Evolutionary conservation across 1,140 invertebrate genomes (phyloP), one percentile per base, ranked within the genome.

Genomic region (Lepidurus apus): DNA sequence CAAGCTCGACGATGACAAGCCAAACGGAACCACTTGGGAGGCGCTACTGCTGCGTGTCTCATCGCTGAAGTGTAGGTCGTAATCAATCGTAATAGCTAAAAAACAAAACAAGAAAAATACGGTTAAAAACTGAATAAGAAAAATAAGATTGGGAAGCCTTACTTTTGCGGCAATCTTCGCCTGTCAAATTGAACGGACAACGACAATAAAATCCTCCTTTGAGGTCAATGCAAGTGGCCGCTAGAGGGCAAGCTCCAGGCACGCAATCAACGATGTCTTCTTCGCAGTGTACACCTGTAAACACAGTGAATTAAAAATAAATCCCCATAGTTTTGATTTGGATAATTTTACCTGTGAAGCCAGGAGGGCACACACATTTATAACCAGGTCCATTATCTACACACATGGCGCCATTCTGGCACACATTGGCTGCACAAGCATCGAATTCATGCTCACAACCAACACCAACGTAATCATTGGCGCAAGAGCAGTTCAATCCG

Each of bases 131-230:
- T 74, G 34, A n/a, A 1, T 65, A 0, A 21, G 2, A 34, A 34
- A 17, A 21, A 5, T 8, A 26, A n/a, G 26, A 2, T 21, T 26
- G 24, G 9, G 21, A n/a, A 26, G 42, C 86, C 88, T 88, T 89
- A 92, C 94, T 91, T 89, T 98, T 98, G 84, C 96, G 89, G 82
- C 96, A 98, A 83, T 97, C 95, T 84, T 97, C 95, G 65, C 96
- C 96, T 77, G 96, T 98, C 80, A 97, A 88, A 84, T 98, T 97
- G 85, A 97, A 97, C 44, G 95, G 95, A 89, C 95, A 98, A 84
- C 96, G 93, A 83, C 96, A 98, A 83, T 96, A 95, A 87, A 96
- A 97, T 83, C 91, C 91, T 81, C 93, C 93, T 74, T 93, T 95
- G 21, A 98, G 88, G 87, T 98, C 96, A 80, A 98, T 93, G 83